phyloP scores from a whole-genome alignment of 1,140 invertebrate genomes.

The Brachionus manjavacas region DNA sequence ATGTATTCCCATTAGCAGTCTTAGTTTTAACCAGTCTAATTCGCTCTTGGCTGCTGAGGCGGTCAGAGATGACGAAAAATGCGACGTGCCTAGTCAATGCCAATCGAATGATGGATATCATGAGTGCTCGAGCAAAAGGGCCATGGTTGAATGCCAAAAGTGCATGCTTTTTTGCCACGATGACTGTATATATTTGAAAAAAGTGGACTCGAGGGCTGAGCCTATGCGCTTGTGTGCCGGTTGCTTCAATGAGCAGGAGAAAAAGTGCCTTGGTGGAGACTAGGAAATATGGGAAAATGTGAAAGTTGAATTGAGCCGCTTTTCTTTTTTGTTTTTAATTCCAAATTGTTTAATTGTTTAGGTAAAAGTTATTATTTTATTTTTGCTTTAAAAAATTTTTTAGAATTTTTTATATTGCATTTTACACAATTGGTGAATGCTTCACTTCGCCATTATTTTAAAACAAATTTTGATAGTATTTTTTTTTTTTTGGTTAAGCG shows the following conservation, averaged over 20 bases:
- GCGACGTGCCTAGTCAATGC: not conserved
- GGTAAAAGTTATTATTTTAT: not conserved
- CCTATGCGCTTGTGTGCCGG: not conserved
- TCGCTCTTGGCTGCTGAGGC: not conserved
- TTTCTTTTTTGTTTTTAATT: not conserved
- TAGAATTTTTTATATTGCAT: not conserved
- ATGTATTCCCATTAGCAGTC: not conserved
- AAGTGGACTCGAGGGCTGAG: not conserved
- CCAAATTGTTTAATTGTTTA: not conserved
- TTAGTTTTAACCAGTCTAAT: not conserved
- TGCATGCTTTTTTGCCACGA: not conserved
- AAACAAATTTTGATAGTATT: not conserved
- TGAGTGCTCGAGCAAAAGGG: not conserved
- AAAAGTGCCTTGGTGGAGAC: not conserved
- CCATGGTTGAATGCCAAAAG: conserved; percentile 22
- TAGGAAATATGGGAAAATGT: not conserved
- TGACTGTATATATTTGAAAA: conserved; percentile 31
- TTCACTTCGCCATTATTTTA: not conserved
- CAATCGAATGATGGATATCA: not conserved
- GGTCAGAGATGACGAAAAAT: not conserved
- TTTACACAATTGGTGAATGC: not conserved
- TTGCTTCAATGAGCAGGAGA: not conserved
- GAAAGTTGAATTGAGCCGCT: not conserved
- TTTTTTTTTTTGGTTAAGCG: not conserved
- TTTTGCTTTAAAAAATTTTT: not conserved